A percentile compares a stretch with the other conserved stretches of the same genome.
Conservation (phyloP, 2,113 vertebrate genomes). For the Misgurnus mizolepis region DNA sequence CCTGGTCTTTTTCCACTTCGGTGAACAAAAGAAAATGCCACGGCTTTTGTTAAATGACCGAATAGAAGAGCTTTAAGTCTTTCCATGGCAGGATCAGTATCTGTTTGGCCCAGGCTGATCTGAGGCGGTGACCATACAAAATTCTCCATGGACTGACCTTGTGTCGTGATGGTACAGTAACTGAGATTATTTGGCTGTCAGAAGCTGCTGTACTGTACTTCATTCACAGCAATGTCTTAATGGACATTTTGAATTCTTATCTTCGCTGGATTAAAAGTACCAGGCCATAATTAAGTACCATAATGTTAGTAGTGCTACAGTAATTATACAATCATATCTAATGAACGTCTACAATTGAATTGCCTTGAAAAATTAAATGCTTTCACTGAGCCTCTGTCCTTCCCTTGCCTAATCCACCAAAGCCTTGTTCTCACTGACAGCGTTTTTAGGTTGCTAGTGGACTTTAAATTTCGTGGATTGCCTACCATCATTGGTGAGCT, state of each 20-base stretch:
- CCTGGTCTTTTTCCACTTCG: conserved; percentile 44
- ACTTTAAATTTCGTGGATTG: no score
- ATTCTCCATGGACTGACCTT: conserved; percentile 47
- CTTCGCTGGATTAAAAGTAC: background rate
- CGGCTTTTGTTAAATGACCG: conserved; percentile 41
- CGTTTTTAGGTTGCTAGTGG: no score
- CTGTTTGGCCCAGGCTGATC: background rate
- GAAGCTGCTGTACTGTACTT: conserved; percentile 22
- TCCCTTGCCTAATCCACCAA: no score
- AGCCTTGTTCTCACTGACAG: no score
- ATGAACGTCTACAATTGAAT: background rate
- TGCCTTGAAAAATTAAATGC: background rate
- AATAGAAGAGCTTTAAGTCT: background rate
- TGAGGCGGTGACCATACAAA: conserved; percentile 5
- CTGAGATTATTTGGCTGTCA: conserved; percentile 40
- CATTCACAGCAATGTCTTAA: background rate
- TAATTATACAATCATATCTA: background rate
- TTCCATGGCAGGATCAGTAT: background rate
- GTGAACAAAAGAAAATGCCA: conserved; percentile 56
- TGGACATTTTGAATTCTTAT: background rate
- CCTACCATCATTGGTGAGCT: no score
- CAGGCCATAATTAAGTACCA: no score
- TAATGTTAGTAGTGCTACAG: background rate
- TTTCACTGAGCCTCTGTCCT: no score
- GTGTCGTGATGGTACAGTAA: conserved; percentile 8